Evolutionary conservation across 2,113 vertebrate genomes (phyloP).

Genomic region (Baryphthengus martii): DNA sequence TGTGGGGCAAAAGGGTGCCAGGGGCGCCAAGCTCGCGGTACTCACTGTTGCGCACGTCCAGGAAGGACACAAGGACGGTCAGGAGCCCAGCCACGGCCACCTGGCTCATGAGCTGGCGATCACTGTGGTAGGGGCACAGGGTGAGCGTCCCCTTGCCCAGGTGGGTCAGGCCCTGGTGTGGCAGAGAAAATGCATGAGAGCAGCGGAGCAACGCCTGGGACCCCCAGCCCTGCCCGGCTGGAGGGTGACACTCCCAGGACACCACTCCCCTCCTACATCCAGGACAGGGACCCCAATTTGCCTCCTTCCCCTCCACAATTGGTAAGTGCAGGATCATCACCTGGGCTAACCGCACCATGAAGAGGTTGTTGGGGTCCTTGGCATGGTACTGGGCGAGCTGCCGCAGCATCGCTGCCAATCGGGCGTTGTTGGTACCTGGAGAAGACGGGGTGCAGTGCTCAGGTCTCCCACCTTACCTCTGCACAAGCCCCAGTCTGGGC

Average conservation of each 20-base stretch:
- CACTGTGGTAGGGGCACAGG: constrained; percentile 97
- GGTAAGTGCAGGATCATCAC: constrained; percentile 29
- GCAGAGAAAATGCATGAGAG: not conserved
- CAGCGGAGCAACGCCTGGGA: accelerated
- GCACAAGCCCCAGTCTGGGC: accelerated
- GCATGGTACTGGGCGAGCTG: constrained; percentile 97
- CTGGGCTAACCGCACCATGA: constrained; percentile 98
- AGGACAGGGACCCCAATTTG: not conserved
- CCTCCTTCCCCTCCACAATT: accelerated
- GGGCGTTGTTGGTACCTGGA: constrained; percentile 94
- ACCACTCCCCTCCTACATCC: not conserved
- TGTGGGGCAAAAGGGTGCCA: accelerated
- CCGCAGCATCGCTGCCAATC: constrained; percentile 94
- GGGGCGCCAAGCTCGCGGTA: not conserved
- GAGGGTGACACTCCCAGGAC: not conserved
- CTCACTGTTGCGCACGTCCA: constrained; percentile 98
- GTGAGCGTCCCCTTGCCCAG: constrained; percentile 97
- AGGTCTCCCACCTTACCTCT: accelerated
- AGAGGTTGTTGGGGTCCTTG: constrained; percentile 99
- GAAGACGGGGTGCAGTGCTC: not conserved
- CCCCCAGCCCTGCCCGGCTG: not conserved
- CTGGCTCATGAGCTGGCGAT: constrained; percentile 98
- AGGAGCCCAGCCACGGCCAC: constrained; percentile 94
- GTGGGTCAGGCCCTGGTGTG: constrained; percentile 90
- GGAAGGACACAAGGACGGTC: constrained; percentile 94